Conservation (phyloP, 2,888 invertebrate genomes). For the Drosophila birchii region DNA sequence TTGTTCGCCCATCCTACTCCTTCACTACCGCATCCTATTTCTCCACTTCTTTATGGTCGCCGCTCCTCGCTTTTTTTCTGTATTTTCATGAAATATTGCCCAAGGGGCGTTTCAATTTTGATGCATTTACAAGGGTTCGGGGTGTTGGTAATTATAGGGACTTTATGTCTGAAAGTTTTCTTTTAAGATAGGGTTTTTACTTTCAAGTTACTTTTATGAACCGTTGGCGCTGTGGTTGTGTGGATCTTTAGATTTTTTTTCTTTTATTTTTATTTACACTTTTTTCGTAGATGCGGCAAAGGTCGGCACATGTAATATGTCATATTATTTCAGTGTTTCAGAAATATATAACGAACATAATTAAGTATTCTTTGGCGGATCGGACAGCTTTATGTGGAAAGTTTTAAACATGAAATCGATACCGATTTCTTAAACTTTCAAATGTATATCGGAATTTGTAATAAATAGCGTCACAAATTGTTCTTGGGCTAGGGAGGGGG, state of each 20-base stretch:
- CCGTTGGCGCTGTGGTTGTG: constrained; percentile 30
- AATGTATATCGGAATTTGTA: too few species aligned
- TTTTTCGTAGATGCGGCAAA: too few species aligned
- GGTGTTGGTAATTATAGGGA: constrained; percentile 85
- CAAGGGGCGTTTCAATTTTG: constrained; percentile 83
- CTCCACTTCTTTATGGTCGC: constrained; percentile 16
- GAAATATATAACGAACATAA: neutral
- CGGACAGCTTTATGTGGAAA: neutral
- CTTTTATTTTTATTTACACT: too few species aligned
- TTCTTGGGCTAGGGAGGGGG: too few species aligned
- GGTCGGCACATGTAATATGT: too few species aligned
- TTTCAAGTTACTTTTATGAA: constrained; percentile 45
- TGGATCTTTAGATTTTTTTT: too few species aligned
- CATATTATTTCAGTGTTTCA: neutral
- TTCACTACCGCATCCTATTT: neutral
- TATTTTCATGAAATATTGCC: constrained; percentile 76
- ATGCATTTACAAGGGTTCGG: constrained; percentile 84
- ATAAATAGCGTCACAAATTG: too few species aligned
- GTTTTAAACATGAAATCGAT: too few species aligned
- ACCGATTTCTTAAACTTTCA: too few species aligned
- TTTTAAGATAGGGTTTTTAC: constrained; percentile 77
- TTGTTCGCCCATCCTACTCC: constrained; percentile 12
- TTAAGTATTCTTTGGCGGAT: neutral
- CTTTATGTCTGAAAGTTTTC: constrained; percentile 84
- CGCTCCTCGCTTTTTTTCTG: constrained; percentile 18